Base-by-base conservation (phyloP, 2,113 vertebrate species). In the Symphodus melops region DNA sequence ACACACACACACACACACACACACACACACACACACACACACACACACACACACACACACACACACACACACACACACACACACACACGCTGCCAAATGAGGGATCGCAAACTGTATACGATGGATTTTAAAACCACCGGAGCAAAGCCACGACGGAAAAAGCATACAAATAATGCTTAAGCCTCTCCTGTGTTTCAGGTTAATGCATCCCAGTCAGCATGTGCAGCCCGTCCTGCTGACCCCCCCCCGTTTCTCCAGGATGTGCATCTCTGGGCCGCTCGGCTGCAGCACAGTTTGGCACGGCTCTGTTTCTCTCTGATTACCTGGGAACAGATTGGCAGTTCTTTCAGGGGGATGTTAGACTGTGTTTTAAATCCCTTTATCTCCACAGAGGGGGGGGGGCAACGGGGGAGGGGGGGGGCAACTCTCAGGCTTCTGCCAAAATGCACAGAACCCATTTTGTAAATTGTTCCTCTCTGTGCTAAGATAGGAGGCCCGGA, bases 271-370 rank as follows among this genome's bases (percentile, higher is more conserved):
- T 71, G 77, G 72, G 79, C 79, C 75, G 68, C 23, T 17, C 69
- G 55, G 66, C 72, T 65, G 49, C 41, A 57, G 77, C 55, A 25
- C 46, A 63, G 54, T 69, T 83, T 78, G 77, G 84, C 84, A 68
- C 36, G 36, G 52, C 77, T 83, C 64, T 79, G 85, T 89, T 89
- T 91, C 83, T 79, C 68, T 85, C 73, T 88, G 89, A 88, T 92
- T 93, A 94, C 91, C 91, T 92, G 90, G 80, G 85, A 92, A 89
- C 78, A 82, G 80, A 88, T 86, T 91, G 90, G 90, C 90, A 89
- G 87, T 74, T 88, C 84, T 85, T 91, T 92, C 78, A 92, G 87
- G 89, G 83, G 75, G 79, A 79, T 75, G 72, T 69, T 82, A 82
- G 84, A 80, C 80, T 79, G 79, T 74, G 79, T 84, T 85, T 89